Evolutionary conservation across 1,140 invertebrate species (phyloP), one percentile per base, ranked within the genome.

Genomic region (Augochlora pura): DNA sequence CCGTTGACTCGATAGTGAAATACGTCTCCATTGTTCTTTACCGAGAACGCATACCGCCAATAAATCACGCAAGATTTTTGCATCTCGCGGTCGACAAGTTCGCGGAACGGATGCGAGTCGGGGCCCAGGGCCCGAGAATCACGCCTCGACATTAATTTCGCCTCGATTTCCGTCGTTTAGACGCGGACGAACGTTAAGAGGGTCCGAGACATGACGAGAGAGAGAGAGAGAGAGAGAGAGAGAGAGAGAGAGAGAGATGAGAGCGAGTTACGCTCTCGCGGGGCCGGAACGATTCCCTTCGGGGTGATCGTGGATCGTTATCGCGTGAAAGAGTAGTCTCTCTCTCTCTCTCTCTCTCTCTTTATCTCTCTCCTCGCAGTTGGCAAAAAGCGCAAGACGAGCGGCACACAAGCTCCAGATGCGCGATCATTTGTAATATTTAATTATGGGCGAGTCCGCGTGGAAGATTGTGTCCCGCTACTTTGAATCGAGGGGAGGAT

Each of bases 401-500:
- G 57, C 67, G 65, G 72, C n/a, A 62, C 71, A 52, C n/a, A n/a
- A n/a, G 59, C 77, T 76, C 77, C 49, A 81, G 82, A 85, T 73
- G 78, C 78, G 25, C 68, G 65, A 84, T 85, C 83, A 84, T 85
- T 84, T 84, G 78, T 84, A 85, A 85, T 85, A 86, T 87, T 87
- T 85, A 87, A 87, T 87, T 87, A 87, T 77, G 66, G 67, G 10
- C 78, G 67, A 77, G 68, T 70, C 76, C 79, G 80, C 64, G 82
- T 60, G 81, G 69, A 65, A 86, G 49, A 63, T 70, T 32, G 64
- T 32, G 64, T 82, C 73, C 75, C 80, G 69, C 69, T 78, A 72
- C 76, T 65, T 72, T 23, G 9, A 49, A 78, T 46, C 46, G 68
- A 42, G 59, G 9, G 62, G 32, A 42, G 32, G 12, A 46, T 16